phyloP scores from a whole-genome alignment of 2,888 invertebrate species.

The Mycalesis mineus region DNA sequence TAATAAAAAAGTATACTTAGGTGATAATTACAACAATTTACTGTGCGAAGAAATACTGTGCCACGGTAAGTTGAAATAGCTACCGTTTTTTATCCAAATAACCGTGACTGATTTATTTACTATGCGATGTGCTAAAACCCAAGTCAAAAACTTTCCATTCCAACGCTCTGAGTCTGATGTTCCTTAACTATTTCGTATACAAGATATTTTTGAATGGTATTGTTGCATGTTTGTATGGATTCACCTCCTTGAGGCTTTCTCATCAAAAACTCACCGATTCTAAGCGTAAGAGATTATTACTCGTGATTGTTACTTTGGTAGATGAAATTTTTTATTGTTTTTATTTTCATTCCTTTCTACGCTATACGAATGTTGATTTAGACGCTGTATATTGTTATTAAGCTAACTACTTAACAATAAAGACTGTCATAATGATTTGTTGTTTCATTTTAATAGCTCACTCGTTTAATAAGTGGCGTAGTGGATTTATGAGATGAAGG shows the following conservation, averaged over 20 bases:
- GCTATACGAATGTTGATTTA: constrained; percentile 44
- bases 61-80: too few species aligned
- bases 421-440: constrained; percentile 55
- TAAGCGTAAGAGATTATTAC: constrained; percentile 38
- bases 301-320: constrained; percentile 35
- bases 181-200: neutral
- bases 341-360: constrained; percentile 27
- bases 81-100: too few species aligned
- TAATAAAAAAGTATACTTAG: too few species aligned
- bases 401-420: constrained; percentile 59
- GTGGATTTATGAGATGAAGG: too few species aligned
- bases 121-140: too few species aligned
- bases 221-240: constrained; percentile 26
- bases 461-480: too few species aligned
- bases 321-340: constrained; percentile 15
- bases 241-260: constrained; percentile 41
- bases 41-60: too few species aligned
- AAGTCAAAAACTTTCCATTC: neutral
- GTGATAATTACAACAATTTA: too few species aligned
- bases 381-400: constrained; percentile 55
- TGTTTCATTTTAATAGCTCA: constrained; percentile 23
- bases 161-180: neutral
- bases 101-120: too few species aligned
- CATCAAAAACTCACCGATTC: constrained; percentile 51
- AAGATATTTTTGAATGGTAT: constrained; percentile 8